Percentiles rank a stretch among this genome's conserved stretches.
Conservation (phyloP, 2,113 vertebrate species). For the Theropithecus gelada region DNA sequence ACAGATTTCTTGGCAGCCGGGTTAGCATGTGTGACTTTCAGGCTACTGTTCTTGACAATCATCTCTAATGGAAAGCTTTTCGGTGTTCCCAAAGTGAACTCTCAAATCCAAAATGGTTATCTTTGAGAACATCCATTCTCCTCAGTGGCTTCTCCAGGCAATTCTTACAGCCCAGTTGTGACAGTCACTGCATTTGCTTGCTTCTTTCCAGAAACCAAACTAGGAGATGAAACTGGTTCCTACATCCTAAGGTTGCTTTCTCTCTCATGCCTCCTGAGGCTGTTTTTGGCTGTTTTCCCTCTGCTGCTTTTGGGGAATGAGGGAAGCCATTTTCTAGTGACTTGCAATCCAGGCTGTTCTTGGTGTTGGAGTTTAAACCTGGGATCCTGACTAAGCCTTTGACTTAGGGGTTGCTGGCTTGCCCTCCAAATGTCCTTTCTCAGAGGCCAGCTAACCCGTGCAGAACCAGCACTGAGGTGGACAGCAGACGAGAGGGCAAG, state of each 20-base stretch:
- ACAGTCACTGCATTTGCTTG: background rate
- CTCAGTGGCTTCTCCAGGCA: background rate
- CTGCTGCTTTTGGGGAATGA: background rate
- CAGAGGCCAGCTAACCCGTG: background rate
- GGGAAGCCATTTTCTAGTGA: background rate
- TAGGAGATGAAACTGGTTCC: background rate
- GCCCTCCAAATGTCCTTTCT: background rate
- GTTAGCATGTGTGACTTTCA: background rate
- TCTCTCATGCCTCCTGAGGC: background rate
- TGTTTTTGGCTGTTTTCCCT: slow-evolving; percentile 1
- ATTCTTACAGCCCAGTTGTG: background rate
- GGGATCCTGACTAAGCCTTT: slow-evolving; percentile 5
- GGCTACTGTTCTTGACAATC: slow-evolving; percentile 57
- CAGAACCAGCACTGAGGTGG: slow-evolving; percentile 1
- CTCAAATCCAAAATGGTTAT: background rate
- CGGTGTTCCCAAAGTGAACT: background rate
- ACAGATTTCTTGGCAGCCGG: background rate
- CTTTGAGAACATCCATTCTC: slow-evolving; percentile 25
- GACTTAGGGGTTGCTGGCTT: background rate
- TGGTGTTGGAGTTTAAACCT: slow-evolving; percentile 19
- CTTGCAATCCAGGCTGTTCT: background rate
- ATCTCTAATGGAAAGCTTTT: slow-evolving; percentile 40
- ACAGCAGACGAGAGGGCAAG: background rate
- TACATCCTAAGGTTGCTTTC: background rate
- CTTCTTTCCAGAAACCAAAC: slow-evolving; percentile 51